Percentiles rank a stretch among this genome's conserved stretches.
Evolutionary conservation across 2,888 invertebrate species (phyloP).

Genomic region (Drosophila borealis): DNA sequence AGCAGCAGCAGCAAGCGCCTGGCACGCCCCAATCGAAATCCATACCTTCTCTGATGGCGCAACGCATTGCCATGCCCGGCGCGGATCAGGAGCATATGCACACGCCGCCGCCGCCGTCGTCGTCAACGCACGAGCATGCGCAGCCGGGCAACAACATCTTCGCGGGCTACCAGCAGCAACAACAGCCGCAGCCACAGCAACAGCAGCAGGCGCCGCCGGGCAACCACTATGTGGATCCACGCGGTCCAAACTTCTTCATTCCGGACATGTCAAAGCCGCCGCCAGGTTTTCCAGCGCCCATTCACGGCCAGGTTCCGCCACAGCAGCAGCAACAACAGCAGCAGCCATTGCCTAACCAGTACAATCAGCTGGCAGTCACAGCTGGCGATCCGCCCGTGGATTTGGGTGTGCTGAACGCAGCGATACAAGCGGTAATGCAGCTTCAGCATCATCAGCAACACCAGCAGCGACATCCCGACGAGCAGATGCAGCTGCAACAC

Average conservation of each 20-base stretch:
- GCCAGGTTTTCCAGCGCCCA: constrained; percentile 89
- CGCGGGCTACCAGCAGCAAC: constrained; percentile 40
- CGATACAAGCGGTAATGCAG: constrained; percentile 80
- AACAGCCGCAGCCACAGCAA: constrained; percentile 40
- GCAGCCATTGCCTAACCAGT: constrained; percentile 43
- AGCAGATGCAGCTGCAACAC: constrained; percentile 27
- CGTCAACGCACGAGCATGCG: constrained; percentile 81
- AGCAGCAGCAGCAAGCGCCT: constrained; percentile 85
- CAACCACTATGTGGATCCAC: constrained; percentile 86
- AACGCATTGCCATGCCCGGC: constrained; percentile 83
- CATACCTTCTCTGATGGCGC: constrained; percentile 83
- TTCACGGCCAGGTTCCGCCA: constrained; percentile 43
- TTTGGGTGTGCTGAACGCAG: constrained; percentile 72
- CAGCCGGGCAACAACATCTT: constrained; percentile 58
- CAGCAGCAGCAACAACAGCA: constrained; percentile 50
- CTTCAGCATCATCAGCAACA: constrained; percentile 64
- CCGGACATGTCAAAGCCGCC: constrained; percentile 95
- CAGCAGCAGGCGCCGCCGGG: constrained; percentile 77
- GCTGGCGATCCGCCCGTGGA: constrained; percentile 57
- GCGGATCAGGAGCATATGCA: constrained; percentile 56
- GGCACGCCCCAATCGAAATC: constrained; percentile 60
- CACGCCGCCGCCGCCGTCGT: constrained; percentile 63
- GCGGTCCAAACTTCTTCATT: constrained; percentile 86
- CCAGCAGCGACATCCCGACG: constrained; percentile 58
- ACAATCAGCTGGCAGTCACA: constrained; percentile 37